Percentiles rank a stretch among this genome's conserved stretches.
Evolutionary conservation across 1,140 invertebrate genomes (phyloP).

Genomic region (Eriosoma lanigerum): DNA sequence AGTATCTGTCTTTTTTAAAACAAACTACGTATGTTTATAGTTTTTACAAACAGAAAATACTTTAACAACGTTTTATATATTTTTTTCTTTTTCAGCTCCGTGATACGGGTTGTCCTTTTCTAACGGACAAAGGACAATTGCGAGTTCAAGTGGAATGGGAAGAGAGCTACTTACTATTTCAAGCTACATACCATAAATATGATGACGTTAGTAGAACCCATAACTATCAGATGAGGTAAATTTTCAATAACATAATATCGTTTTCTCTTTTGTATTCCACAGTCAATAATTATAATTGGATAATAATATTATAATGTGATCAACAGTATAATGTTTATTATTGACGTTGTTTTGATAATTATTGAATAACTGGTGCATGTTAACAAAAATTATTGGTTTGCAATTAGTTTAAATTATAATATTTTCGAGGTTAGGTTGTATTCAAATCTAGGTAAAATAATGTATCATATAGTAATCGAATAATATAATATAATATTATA

Average conservation of each 20-base stretch:
- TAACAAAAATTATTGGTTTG: no score
- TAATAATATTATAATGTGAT: no score
- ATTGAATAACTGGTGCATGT: no score
- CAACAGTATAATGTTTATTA: no score
- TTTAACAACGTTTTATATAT: background rate
- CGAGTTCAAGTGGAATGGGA: conserved; percentile 83
- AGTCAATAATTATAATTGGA: no score
- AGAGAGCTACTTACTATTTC: conserved; percentile 80
- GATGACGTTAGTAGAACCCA: conserved; percentile 82
- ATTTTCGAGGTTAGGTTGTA: no score
- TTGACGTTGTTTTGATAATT: no score
- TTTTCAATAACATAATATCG: conserved; percentile 25
- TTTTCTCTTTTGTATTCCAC: background rate
- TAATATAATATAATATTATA: no score
- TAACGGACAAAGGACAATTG: conserved; percentile 76
- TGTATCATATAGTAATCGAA: no score
- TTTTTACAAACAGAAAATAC: background rate
- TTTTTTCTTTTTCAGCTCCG: conserved; percentile 60
- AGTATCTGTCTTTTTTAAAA: background rate
- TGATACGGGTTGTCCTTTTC: conserved; percentile 72
- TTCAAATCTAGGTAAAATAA: no score
- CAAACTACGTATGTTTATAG: background rate
- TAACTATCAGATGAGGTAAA: conserved; percentile 83
- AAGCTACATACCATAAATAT: conserved; percentile 83
- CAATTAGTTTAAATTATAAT: no score